Base-by-base conservation (phyloP, 2,797 vertebrate species). In the Jordanella pulchra region DNA sequence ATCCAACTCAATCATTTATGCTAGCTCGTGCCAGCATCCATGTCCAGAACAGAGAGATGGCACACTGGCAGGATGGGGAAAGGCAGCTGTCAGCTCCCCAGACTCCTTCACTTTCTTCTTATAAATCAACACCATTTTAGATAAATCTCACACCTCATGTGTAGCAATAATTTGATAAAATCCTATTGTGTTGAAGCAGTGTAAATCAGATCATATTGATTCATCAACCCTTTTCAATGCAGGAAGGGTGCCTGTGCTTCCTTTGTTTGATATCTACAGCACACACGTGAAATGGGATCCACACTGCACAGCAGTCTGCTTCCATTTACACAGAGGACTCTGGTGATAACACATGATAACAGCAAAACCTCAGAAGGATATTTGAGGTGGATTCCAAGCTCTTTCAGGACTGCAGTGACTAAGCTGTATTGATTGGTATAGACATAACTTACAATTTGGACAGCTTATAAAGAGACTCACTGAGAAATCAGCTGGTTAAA, bases 1-100 rank as follows among this genome's bases (percentile, higher is more conserved):
- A 86, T 91, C 92, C 89, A 91, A 86, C 86, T 89, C 89, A 83
- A 87, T 91, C 89, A 90, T 92, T 87, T 78, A 88, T 84, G 79
- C 89, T 68, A 81, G 74, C 77, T 64, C 23, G 63, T 80, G 85
- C 87, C 84, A 79, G 75, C 30, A 76, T 87, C 78, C 80, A 77
- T 74, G 81, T 86, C 89, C 86, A 85, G 83, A 82, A 81, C 61
- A 69, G 76, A 89, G 76, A 80, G 83, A 89, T 87, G 87, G 82
- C 88, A 80, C 82, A 80, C 45, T 65, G 72, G 68, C 83, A 55
- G 75, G 67, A 2, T 35, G 61, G 78, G 55, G 27, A 13, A 32
- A 45, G 58, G 58, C 48, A 61, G 74, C 81, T 68, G 81, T 65
- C 72, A 71, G 81, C 83, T 77, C 77, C 81, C 87, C 80, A 82